These are phyloP conservation scores for Myiozetetes cayanensis DNA, from an alignment of 2,113 vertebrate species.

Conservation along the genomic window DNA sequence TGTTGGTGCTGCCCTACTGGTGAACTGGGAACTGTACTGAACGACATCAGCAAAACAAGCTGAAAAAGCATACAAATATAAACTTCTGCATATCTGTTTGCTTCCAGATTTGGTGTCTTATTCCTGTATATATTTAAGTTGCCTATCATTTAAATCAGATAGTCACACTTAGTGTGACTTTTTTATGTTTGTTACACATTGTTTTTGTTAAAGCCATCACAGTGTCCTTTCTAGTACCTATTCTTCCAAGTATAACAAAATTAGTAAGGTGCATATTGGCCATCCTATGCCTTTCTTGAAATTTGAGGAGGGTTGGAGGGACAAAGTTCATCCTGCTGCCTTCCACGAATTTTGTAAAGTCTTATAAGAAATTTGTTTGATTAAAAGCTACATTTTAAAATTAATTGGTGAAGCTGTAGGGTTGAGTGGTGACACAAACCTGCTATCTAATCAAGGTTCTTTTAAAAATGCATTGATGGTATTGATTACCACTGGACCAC, in stretches of 20 bases:
- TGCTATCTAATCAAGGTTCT: neutral
- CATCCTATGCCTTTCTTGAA: constrained; percentile 70
- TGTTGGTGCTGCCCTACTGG: neutral
- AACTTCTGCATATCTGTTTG: neutral
- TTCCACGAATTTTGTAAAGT: constrained; percentile 43
- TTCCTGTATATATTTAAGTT: neutral
- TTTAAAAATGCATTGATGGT: neutral
- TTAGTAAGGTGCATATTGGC: constrained; percentile 63
- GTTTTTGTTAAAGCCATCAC: constrained; percentile 45
- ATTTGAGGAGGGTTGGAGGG: neutral
- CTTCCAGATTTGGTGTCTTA: neutral
- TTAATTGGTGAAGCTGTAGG: neutral
- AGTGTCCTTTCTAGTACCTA: constrained; percentile 31
- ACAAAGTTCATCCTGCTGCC: constrained; percentile 4
- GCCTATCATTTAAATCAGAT: neutral
- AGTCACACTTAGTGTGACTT: neutral
- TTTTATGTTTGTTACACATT: neutral
- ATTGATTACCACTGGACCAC: neutral
- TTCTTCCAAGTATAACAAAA: constrained; percentile 13
- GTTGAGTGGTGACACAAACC: neutral
- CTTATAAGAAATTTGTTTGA: neutral
- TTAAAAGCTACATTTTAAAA: constrained; percentile 12
- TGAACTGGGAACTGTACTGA: neutral
- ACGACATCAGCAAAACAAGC: neutral
- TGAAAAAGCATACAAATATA: neutral